A percentile compares a stretch with the other conserved stretches of the same genome.
Conservation (phyloP, 2,888 invertebrate genomes). For the Frankliniella intonsa region DNA sequence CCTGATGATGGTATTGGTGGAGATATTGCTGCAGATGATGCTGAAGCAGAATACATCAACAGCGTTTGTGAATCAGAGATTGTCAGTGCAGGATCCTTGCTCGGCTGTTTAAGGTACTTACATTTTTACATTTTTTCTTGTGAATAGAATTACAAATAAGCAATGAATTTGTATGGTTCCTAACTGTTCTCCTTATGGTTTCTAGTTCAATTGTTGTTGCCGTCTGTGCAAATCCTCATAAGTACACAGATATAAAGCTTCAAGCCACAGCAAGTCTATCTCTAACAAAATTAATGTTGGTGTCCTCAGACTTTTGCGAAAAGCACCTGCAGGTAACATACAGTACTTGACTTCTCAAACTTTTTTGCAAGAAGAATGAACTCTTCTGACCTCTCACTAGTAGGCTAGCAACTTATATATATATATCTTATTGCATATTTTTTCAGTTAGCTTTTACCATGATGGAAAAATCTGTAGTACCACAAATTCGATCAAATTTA, state of each 20-base stretch:
- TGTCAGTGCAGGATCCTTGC: neutral
- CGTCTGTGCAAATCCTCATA: conserved; percentile 65
- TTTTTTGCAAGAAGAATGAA: neutral
- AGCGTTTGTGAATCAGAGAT: conserved; percentile 3
- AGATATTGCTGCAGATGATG: conserved; percentile 1
- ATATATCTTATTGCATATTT: neutral
- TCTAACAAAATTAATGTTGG: conserved; percentile 67
- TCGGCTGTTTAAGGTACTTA: neutral
- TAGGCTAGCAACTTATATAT: no score
- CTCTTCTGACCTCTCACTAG: neutral
- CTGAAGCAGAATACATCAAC: conserved; percentile 1
- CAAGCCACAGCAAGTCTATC: conserved; percentile 57
- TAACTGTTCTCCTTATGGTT: conserved; percentile 28
- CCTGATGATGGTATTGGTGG: neutral
- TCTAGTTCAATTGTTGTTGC: conserved; percentile 48
- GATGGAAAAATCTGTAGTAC: conserved; percentile 67
- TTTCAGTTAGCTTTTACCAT: conserved; percentile 75
- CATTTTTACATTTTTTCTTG: neutral
- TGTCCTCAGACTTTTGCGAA: conserved; percentile 70
- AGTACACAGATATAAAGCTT: conserved; percentile 55
- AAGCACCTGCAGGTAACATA: neutral
- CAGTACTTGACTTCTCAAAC: neutral
- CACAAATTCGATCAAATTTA: conserved; percentile 68
- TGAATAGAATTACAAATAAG: neutral
- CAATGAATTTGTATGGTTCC: neutral